Conservation (phyloP, 2,888 invertebrate species). For the Sympetrum striolatum region DNA sequence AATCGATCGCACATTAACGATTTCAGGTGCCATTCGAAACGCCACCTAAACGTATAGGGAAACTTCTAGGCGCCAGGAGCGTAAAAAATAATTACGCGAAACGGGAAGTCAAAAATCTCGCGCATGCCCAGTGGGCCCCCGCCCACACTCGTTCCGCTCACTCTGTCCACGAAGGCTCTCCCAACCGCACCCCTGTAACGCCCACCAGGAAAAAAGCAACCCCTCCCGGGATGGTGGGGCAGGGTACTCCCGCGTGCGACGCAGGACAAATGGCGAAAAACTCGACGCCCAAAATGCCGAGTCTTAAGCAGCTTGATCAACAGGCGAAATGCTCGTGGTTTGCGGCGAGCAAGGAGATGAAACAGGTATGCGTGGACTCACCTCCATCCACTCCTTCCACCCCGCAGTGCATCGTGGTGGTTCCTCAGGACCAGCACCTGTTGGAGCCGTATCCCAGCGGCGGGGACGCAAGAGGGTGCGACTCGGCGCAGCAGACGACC, state of each 20-base stretch:
- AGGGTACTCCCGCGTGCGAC: background rate
- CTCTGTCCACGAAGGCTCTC: background rate
- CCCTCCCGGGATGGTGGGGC: constrained; percentile 11
- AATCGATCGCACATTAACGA: background rate
- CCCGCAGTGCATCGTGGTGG: constrained; percentile 37
- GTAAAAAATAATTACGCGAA: background rate
- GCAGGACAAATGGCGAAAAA: background rate
- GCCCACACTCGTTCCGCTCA: background rate
- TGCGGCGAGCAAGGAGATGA: background rate
- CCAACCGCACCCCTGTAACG: background rate
- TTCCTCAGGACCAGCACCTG: constrained; percentile 27
- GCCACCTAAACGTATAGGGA: background rate
- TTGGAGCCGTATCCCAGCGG: constrained; percentile 20
- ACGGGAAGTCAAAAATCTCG: background rate
- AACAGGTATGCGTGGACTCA: background rate
- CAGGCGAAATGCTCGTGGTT: constrained; percentile 1
- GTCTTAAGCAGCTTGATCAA: background rate
- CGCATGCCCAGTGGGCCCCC: background rate
- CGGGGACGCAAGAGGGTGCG: background rate
- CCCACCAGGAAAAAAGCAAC: background rate
- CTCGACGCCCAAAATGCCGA: background rate
- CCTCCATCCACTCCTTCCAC: background rate
- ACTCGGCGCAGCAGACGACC: constrained; percentile 44
- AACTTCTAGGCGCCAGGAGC: background rate
- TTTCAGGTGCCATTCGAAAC: background rate